phyloP scores from a whole-genome alignment of 2,888 invertebrate species.

The Spisula solida region DNA sequence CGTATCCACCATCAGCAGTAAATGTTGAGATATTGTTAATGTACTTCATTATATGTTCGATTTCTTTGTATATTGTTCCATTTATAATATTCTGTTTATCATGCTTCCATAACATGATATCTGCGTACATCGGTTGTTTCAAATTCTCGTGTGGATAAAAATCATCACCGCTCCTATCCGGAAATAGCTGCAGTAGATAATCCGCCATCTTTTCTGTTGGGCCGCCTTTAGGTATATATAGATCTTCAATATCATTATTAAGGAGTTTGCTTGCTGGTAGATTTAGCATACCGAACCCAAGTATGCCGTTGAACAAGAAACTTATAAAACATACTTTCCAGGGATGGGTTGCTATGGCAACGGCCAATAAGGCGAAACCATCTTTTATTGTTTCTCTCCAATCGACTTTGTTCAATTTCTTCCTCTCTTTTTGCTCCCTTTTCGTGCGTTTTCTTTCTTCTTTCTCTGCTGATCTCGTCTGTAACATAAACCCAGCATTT shows the following conservation, averaged over 20 bases:
- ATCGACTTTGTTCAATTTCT: neutral
- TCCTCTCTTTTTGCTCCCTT: conserved; percentile 14
- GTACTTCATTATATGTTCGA: conserved; percentile 46
- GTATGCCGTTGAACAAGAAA: conserved; percentile 53
- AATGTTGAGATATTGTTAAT: conserved; percentile 53
- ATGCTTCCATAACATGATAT: conserved; percentile 50
- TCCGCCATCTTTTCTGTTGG: conserved; percentile 44
- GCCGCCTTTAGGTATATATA: conserved; percentile 52
- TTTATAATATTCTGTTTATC: conserved; percentile 49
- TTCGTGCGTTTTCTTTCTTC: conserved; percentile 34
- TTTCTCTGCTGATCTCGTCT: conserved; percentile 25
- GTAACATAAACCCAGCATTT: neutral
- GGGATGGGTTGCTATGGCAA: conserved; percentile 47
- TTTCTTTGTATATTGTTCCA: conserved; percentile 37
- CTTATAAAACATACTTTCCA: conserved; percentile 57
- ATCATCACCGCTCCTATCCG: conserved; percentile 48
- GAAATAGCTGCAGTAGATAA: conserved; percentile 41
- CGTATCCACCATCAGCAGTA: conserved; percentile 33
- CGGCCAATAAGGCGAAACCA: conserved; percentile 39
- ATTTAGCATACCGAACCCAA: conserved; percentile 57
- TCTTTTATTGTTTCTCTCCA: conserved; percentile 23
- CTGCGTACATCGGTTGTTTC: conserved; percentile 56
- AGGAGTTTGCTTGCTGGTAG: conserved; percentile 46
- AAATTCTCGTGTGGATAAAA: conserved; percentile 53
- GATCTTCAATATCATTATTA: conserved; percentile 62